Conservation (phyloP, 2,113 vertebrate species). For the Ciconia boyciana region DNA sequence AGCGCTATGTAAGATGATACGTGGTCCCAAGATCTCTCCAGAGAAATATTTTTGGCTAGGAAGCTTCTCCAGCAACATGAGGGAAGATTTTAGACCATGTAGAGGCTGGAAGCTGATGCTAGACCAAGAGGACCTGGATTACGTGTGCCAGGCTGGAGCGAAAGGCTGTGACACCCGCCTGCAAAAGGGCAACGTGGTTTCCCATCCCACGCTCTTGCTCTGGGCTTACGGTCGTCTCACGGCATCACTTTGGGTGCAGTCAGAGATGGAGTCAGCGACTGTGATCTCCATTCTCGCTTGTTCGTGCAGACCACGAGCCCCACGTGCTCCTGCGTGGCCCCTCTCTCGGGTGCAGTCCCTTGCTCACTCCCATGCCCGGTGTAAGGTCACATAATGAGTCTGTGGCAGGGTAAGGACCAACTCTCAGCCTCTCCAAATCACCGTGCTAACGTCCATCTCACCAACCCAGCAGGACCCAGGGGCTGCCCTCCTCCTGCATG, state of each 20-base stretch:
- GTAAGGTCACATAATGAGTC: neutral
- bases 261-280: neutral
- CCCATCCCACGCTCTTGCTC: neutral
- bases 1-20: neutral
- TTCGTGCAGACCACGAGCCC: neutral
- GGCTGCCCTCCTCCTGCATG: accelerated
- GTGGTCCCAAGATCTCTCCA: neutral
- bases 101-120: neutral
- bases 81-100: neutral
- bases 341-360: neutral
- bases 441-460: neutral
- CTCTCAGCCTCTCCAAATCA: neutral
- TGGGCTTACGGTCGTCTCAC: neutral
- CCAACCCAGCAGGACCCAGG: neutral
- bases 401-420: neutral
- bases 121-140: neutral
- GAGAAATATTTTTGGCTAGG: neutral
- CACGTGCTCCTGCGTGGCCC: neutral
- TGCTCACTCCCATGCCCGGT: neutral
- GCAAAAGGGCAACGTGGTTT: neutral
- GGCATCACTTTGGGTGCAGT: neutral
- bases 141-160: neutral
- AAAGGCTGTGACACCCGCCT: neutral
- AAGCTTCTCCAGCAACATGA: neutral
- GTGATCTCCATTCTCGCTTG: neutral